phyloP scores from a whole-genome alignment of 2,888 invertebrate genomes.

The Oeneis ivallda region DNA sequence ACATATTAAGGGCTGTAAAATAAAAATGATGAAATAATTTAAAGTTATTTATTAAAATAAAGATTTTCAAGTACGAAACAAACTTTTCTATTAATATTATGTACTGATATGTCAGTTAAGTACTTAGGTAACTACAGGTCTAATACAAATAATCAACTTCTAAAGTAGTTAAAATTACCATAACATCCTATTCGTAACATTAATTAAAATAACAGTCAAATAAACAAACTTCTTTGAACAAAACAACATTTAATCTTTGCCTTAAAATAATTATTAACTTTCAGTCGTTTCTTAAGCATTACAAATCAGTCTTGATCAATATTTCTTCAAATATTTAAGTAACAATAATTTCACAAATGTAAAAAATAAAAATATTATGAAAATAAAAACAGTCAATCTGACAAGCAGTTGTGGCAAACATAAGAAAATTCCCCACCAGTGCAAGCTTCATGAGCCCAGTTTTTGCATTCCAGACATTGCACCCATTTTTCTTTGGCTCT shows the following conservation, averaged over 20 bases:
- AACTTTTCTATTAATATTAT: conserved; percentile 18
- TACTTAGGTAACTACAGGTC: conserved; percentile 14
- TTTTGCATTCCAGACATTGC: too few relatives aligned
- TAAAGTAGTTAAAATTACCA: conserved; percentile 11
- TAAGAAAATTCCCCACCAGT: too few relatives aligned
- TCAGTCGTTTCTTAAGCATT: background rate
- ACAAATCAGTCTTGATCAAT: background rate
- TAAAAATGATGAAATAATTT: conserved; percentile 25
- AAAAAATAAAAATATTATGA: too few relatives aligned
- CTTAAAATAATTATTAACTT: background rate
- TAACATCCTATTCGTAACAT: background rate
- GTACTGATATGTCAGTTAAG: background rate
- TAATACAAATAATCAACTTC: conserved; percentile 14
- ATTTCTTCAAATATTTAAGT: background rate
- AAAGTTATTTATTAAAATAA: background rate
- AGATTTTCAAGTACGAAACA: conserved; percentile 8
- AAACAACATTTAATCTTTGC: too few relatives aligned
- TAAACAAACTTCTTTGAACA: too few relatives aligned
- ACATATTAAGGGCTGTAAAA: conserved; percentile 26
- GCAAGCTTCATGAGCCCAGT: too few relatives aligned
- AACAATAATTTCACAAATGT: too few relatives aligned
- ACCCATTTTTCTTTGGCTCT: too few relatives aligned
- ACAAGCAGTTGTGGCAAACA: too few relatives aligned
- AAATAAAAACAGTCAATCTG: too few relatives aligned
- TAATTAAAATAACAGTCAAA: background rate